Evolutionary conservation across 2,113 vertebrate genomes (phyloP).

Genomic region (Geococcyx californianus): DNA sequence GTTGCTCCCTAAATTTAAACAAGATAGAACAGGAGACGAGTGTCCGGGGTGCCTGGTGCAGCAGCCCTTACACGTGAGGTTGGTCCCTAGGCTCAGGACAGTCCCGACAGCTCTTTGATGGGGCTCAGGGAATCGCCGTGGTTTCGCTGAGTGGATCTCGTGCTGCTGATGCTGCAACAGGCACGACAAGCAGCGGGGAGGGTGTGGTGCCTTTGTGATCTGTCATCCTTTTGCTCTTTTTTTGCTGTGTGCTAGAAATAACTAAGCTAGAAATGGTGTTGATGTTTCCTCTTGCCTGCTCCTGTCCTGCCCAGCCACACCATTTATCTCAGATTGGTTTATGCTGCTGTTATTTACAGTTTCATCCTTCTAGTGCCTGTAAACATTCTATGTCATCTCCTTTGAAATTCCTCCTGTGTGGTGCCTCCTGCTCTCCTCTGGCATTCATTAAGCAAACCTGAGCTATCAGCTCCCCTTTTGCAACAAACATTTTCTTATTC

Average conservation of each 20-base stretch:
- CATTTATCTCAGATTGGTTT: neutral
- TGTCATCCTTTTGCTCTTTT: neutral
- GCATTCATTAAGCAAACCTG: neutral
- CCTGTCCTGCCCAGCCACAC: neutral
- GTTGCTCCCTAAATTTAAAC: neutral
- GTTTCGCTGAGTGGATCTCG: fast-evolving
- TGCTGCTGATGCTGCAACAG: fast-evolving
- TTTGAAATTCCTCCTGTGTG: neutral
- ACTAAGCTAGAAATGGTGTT: neutral
- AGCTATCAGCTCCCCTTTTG: neutral
- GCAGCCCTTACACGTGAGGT: neutral
- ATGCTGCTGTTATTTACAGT: neutral
- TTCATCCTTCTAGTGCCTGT: neutral
- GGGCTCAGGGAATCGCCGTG: neutral
- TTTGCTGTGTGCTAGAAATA: neutral
- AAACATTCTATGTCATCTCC: neutral
- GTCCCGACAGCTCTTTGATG: neutral
- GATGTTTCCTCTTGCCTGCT: neutral
- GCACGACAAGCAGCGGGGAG: neutral
- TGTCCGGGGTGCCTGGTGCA: neutral
- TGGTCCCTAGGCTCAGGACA: neutral
- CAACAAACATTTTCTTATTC: neutral
- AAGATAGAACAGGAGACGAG: no score
- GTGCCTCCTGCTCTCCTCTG: neutral
- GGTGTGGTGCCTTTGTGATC: fast-evolving